phyloP scores from a whole-genome alignment of 2,113 vertebrate genomes.

The Phycodurus eques region DNA sequence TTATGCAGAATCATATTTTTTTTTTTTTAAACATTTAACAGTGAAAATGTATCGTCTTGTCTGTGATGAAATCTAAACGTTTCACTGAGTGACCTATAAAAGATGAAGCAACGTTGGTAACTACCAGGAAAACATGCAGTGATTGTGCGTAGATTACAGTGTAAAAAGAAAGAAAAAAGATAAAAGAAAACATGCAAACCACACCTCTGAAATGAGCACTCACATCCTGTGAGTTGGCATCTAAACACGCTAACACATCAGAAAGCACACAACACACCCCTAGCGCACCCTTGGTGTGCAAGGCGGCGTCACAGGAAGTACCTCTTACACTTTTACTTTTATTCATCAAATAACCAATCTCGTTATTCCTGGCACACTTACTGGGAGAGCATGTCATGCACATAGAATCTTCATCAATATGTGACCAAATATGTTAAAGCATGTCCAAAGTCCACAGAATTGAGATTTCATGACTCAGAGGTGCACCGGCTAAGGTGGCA shows the following conservation, averaged over 20 bases:
- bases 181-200: neutral
- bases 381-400: neutral
- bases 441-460: conserved; percentile 31
- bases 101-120: neutral
- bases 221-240: conserved; percentile 38
- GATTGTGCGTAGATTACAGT: neutral
- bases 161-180: neutral
- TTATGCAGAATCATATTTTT: too few species aligned
- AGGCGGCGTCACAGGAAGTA: neutral
- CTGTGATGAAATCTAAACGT: neutral
- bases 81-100: neutral
- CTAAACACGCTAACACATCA: conserved; percentile 40
- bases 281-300: conserved; percentile 33
- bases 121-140: neutral
- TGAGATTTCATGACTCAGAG: conserved; percentile 12
- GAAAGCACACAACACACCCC: conserved; percentile 52
- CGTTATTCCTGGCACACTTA: neutral
- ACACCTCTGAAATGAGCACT: neutral
- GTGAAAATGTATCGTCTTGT: neutral
- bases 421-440: conserved; percentile 23
- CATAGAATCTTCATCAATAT: conserved; percentile 31
- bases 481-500: neutral
- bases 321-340: neutral
- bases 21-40: too few species aligned
- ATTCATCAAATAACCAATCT: neutral